A percentile compares a stretch with the other conserved stretches of the same genome.
Conservation (phyloP, 2,113 vertebrate genomes). For the Podiceps cristatus region DNA sequence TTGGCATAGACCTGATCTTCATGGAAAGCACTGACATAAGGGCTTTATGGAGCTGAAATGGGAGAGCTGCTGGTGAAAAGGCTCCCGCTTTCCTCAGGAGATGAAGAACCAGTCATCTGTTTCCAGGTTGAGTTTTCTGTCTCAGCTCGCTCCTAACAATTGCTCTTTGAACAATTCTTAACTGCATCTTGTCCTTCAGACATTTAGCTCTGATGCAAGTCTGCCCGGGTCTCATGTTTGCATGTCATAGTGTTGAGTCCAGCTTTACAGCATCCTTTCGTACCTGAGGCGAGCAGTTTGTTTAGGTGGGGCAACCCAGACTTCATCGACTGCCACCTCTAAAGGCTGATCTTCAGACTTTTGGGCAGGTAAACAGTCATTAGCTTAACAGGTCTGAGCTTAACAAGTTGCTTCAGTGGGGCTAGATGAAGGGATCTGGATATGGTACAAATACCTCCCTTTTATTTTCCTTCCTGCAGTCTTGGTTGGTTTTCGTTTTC, state of each 20-base stretch:
- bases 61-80: background rate
- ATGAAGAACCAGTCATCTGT: accelerated
- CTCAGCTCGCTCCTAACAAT: background rate
- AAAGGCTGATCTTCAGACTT: background rate
- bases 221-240: background rate
- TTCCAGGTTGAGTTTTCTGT: background rate
- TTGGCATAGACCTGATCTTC: background rate
- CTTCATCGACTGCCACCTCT: background rate
- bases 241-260: background rate
- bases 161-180: background rate
- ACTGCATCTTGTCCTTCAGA: background rate
- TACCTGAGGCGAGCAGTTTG: background rate
- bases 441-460: background rate
- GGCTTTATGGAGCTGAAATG: background rate
- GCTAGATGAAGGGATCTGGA: background rate
- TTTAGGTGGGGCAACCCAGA: background rate
- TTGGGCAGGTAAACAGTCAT: background rate
- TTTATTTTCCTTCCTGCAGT: background rate
- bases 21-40: background rate
- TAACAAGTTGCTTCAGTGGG: background rate
- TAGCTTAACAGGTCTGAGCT: background rate
- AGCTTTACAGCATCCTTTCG: background rate
- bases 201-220: background rate
- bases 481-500: background rate
- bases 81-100: background rate